These are phyloP conservation scores for Ceratina japonica DNA, from an alignment of 1,140 invertebrate genomes.

Conservation along the genomic window DNA sequence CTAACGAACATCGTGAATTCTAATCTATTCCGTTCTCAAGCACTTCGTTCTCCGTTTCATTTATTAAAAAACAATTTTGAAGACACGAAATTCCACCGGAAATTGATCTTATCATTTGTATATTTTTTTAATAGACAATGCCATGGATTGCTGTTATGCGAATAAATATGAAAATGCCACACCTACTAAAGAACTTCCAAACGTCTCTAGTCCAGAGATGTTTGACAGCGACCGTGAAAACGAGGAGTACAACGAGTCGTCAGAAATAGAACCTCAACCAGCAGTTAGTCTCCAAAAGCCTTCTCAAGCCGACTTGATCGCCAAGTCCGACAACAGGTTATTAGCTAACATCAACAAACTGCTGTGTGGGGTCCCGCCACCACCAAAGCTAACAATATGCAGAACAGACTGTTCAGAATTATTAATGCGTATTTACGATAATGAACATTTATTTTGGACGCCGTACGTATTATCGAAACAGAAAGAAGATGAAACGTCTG, in stretches of 20 bases:
- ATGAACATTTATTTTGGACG: slow-evolving; percentile 75
- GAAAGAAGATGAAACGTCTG: slow-evolving; percentile 49
- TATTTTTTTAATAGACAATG: slow-evolving; percentile 56
- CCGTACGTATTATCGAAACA: slow-evolving; percentile 62
- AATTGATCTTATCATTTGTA: slow-evolving; percentile 35
- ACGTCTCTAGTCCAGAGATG: slow-evolving; percentile 73
- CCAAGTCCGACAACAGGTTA: slow-evolving; percentile 66
- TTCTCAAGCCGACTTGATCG: slow-evolving; percentile 67
- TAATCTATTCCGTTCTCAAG: too few relatives aligned
- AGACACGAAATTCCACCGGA: not conserved
- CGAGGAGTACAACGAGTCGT: slow-evolving; percentile 39
- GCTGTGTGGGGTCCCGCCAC: slow-evolving; percentile 82
- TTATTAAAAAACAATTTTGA: not conserved
- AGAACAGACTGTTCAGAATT: slow-evolving; percentile 83
- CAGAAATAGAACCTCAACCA: slow-evolving; percentile 5
- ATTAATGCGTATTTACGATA: slow-evolving; percentile 76
- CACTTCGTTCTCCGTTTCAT: too few relatives aligned
- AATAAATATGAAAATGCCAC: slow-evolving; percentile 44
- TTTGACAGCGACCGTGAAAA: slow-evolving; percentile 73
- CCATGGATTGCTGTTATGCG: slow-evolving; percentile 70
- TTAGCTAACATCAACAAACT: slow-evolving; percentile 69
- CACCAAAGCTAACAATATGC: slow-evolving; percentile 83
- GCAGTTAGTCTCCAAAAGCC: slow-evolving; percentile 58
- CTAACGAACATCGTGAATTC: too few relatives aligned
- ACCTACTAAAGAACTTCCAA: slow-evolving; percentile 20